Conservation (phyloP, 2,113 vertebrate species). For the Colinus virginianus region DNA sequence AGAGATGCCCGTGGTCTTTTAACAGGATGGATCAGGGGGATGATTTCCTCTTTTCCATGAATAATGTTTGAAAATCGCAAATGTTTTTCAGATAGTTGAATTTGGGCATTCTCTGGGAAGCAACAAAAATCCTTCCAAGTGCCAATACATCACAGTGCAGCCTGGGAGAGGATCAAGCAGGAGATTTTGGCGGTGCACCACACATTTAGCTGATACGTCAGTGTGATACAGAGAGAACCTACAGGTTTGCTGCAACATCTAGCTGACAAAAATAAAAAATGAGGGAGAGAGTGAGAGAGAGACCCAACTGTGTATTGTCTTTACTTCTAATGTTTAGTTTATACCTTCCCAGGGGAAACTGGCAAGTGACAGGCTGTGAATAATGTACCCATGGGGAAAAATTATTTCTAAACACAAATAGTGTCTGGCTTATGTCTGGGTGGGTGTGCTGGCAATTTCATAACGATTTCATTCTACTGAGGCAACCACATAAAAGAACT, state of each 20-base stretch:
- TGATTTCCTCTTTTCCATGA: conserved; percentile 45
- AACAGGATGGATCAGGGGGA: background rate
- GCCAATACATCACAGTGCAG: background rate
- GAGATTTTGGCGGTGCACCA: background rate
- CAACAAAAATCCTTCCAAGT: background rate
- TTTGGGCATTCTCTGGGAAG: conserved; percentile 2
- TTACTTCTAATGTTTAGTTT: conserved; percentile 53
- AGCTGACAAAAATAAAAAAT: background rate
- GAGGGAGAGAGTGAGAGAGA: background rate
- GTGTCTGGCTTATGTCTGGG: conserved; percentile 61
- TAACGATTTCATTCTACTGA: conserved; percentile 39
- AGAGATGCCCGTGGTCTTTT: conserved; percentile 25
- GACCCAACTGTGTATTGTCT: background rate
- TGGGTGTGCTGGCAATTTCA: conserved; percentile 58
- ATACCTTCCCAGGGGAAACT: conserved; percentile 49
- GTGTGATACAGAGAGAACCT: background rate
- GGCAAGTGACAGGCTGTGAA: conserved; percentile 58
- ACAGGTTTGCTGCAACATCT: background rate
- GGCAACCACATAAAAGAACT: conserved; percentile 62
- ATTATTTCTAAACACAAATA: conserved; percentile 60
- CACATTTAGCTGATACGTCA: background rate
- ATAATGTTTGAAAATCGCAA: conserved; percentile 14
- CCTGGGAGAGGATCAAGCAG: background rate
- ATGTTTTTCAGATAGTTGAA: background rate
- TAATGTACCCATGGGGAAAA: conserved; percentile 65